Evolutionary conservation across 2,113 vertebrate species (phyloP), one percentile per base, ranked within the genome.

Genomic region (Sus scrofa): DNA sequence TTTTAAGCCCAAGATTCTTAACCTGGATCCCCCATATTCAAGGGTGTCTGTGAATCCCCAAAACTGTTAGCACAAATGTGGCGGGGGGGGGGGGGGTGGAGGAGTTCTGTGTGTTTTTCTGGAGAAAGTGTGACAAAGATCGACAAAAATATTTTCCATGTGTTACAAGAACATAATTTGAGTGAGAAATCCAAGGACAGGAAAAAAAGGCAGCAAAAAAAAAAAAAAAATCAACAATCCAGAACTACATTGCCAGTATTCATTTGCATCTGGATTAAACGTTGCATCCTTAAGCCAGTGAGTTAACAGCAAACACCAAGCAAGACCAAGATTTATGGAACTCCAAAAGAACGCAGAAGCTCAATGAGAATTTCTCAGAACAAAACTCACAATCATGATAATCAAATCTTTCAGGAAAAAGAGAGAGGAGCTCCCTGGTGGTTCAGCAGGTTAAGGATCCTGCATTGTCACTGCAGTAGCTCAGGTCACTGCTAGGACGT

Each of bases 1-100:
- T 60, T 89, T 81, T 70, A 79, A 92, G 56, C n/a, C 79, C 82
- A 27, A 86, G 44, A 82, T 54, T 74, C 73, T 85, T 81, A 58
- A 37, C 44, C 18, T 52, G 60, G 27, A 39, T 37, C 37, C 26
- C 27, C 79, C 30, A 60, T 27, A 56, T 52, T 68, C 52, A 22
- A 39, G 30, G 54, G 77, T 5, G 24, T 6, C 11, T 19, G 44
- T 9, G 71, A 87, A 27, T 24, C 20, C 39, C 68, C 30, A 39
- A 71, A 63, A 81, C 0, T 52, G 30, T 63, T 18, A 67, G 63
- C 73, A 50, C 30, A 44, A 30, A 4, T 58, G 6, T 10, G 44
- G 44, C 5, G 44, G 44, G 44, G 6, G 24, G 20, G 74, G 6
- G 32, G 1, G 19, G 34, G 18, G 4, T 27, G 2, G 19, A 30